A percentile compares a stretch with the other conserved stretches of the same genome.
phyloP scores from a whole-genome alignment of 2,888 invertebrate genomes.

The Syritta pipiens region DNA sequence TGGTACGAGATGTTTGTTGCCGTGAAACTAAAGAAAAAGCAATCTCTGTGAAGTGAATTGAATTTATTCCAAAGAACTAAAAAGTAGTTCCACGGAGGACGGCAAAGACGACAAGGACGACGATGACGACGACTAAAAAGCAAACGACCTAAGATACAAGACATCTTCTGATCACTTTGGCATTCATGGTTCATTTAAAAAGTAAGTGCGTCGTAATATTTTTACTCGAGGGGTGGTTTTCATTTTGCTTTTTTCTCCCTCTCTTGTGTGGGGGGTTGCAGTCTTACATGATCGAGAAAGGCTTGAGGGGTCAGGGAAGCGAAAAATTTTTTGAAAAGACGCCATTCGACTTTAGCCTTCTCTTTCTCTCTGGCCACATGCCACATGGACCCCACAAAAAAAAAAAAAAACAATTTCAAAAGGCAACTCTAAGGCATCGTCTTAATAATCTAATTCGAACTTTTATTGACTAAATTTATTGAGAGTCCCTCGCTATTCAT shows the following conservation, averaged over 20 bases:
- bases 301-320: too few species aligned
- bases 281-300: too few species aligned
- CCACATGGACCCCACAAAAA: too few species aligned
- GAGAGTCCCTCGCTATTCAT: too few species aligned
- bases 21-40: not conserved
- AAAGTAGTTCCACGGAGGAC: conserved; percentile 3
- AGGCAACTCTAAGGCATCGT: not conserved
- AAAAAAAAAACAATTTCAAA: too few species aligned
- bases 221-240: too few species aligned
- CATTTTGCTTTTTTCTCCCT: too few species aligned
- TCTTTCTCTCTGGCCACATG: too few species aligned
- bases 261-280: too few species aligned
- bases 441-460: conserved; percentile 28
- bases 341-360: too few species aligned
- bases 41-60: conserved; percentile 5
- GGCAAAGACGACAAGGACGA: not conserved
- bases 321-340: too few species aligned
- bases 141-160: not conserved
- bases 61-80: conserved; percentile 7
- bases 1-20: not conserved
- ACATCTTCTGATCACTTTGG: conserved; percentile 12
- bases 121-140: conserved; percentile 1
- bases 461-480: conserved; percentile 43
- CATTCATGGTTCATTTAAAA: conserved; percentile 39
- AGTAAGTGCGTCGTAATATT: conserved; percentile 22